These are phyloP conservation scores for Melozone crissalis DNA, from an alignment of 2,113 vertebrate genomes.

Conservation along the genomic window DNA sequence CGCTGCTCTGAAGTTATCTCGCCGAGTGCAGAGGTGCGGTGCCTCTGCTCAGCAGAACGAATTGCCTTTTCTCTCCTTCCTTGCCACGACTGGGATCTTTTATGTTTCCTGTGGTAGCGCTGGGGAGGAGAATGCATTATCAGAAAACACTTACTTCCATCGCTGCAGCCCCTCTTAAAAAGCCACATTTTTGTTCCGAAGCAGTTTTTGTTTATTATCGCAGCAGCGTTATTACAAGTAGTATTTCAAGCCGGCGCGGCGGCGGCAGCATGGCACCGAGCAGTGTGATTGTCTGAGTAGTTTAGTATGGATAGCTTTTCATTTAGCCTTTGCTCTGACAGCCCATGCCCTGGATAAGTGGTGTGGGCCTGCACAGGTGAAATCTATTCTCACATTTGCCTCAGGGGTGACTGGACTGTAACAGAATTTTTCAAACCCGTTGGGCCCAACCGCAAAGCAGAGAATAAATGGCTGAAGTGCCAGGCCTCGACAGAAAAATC, in stretches of 20 bases:
- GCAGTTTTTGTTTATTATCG: constrained; percentile 42
- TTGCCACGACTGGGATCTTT: not conserved
- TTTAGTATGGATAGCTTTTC: constrained; percentile 91
- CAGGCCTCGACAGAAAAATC: constrained; percentile 99
- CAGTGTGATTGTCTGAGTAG: constrained; percentile 75
- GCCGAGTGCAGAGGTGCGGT: not conserved
- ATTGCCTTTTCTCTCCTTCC: constrained; percentile 21
- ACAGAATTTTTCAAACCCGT: constrained; percentile 99
- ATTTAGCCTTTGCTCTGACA: constrained; percentile 96
- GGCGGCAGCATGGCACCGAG: constrained; percentile 59
- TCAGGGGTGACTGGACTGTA: constrained; percentile 97
- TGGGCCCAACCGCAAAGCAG: constrained; percentile 97
- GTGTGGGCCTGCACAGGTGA: constrained; percentile 96
- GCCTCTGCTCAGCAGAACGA: constrained; percentile 17
- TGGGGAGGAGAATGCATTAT: not conserved
- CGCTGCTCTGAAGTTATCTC: not conserved
- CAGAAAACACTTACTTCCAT: not conserved
- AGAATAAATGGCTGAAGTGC: constrained; percentile 99
- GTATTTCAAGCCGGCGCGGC: constrained; percentile 54
- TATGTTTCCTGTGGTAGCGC: not conserved
- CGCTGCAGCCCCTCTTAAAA: constrained; percentile 19
- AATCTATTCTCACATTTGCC: constrained; percentile 99
- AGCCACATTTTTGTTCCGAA: not conserved
- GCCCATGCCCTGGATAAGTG: constrained; percentile 92
- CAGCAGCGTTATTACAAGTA: constrained; percentile 32